Evolutionary conservation across 2,888 invertebrate species (phyloP), one percentile per base, ranked within the genome.

Genomic region (Agonopterix subpropinquella): DNA sequence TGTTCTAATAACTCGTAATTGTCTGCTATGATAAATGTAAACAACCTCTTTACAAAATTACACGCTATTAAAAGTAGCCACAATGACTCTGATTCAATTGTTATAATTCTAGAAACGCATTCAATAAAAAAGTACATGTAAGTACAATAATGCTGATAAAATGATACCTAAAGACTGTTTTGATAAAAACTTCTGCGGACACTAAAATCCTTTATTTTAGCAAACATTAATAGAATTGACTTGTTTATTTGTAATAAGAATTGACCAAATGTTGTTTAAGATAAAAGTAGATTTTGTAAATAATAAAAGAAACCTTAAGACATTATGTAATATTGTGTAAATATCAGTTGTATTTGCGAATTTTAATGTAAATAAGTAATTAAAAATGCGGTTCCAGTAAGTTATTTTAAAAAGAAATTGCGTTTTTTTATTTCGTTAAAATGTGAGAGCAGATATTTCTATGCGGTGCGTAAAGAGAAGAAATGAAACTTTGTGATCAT

Each of bases 201-300:
- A 39, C 4, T 28, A 28, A 28, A 28, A 28, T 28, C 28, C 28
- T 59, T 57, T 59, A 59, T 55, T 62, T 64, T 60, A 69, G 65
- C 64, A 58, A 62, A 69, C 65, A 66, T 68, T 68, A 56, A 62
- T 65, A 62, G 58, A 62, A 56, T 62, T 58, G 70, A 74, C 68
- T 72, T 70, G 79, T 71, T 73, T 78, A 75, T 62, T 62, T 67
- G 59, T 67, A 69, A 69, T 84, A 87, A 84, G 84, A 82, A 84
- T 85, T 85, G 87, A 87, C 87, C 87, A 87, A 87, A 85, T 68
- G 77, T 86, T 83, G 65, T 77, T 67, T 86, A 85, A 84, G 67
- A 67, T 70, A 72, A 62, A 64, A 60, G 64, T 75, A 70, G 70
- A 65, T 68, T 67, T 69, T 77, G 75, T 80, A 81, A 71, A 81